These are phyloP conservation scores for Orius insidiosus DNA, from an alignment of 1,140 invertebrate species.

Conservation along the genomic window DNA sequence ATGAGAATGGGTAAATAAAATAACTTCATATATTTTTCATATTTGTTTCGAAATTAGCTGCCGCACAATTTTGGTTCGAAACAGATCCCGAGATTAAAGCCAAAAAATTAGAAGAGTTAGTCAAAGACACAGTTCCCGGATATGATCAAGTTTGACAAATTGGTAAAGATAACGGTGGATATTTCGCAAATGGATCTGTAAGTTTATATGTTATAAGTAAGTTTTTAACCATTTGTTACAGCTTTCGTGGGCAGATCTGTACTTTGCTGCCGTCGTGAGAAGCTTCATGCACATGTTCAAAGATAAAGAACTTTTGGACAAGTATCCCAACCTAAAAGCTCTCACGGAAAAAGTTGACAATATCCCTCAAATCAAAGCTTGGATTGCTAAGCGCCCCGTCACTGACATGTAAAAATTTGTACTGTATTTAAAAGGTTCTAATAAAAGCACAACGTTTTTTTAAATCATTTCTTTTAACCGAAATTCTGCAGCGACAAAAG, in stretches of 20 bases:
- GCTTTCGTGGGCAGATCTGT: conserved; percentile 45
- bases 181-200: conserved; percentile 30
- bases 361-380: conserved; percentile 29
- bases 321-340: conserved; percentile 29
- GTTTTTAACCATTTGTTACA: too few relatives aligned
- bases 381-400: conserved; percentile 29
- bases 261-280: conserved; percentile 38
- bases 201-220: too few relatives aligned
- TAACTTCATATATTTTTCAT: too few relatives aligned
- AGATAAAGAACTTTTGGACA: conserved; percentile 33
- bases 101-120: conserved; percentile 19
- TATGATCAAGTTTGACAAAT: conserved; percentile 35
- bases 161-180: conserved; percentile 29
- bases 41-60: conserved; percentile 5
- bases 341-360: conserved; percentile 29
- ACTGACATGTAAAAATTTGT: too few relatives aligned
- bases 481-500: too few relatives aligned
- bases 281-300: conserved; percentile 37
- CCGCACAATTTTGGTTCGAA: conserved; percentile 20
- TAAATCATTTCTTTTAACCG: too few relatives aligned
- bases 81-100: conserved; percentile 22
- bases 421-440: too few relatives aligned
- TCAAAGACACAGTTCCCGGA: conserved; percentile 28
- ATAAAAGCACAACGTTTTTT: too few relatives aligned
- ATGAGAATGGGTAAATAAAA: conserved; percentile 23